Evolutionary conservation across 2,797 vertebrate species (phyloP).

Genomic region (Clarias platycephalus): DNA sequence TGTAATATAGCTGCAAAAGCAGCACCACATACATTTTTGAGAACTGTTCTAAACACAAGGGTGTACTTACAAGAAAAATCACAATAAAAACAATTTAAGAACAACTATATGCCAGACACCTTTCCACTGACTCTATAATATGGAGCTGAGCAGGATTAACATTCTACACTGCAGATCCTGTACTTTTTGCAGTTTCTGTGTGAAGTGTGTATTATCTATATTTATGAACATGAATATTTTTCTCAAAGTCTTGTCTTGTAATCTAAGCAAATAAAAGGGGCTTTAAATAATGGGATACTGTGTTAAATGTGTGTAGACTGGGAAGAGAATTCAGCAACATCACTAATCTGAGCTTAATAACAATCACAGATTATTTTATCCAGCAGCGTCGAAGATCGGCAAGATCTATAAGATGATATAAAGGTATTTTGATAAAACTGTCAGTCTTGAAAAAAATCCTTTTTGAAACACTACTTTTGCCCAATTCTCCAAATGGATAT

Average conservation of each 20-base stretch:
- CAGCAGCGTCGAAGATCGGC: neutral
- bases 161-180: neutral
- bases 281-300: neutral
- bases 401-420: neutral
- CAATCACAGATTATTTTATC: neutral
- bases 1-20: slow-evolving; percentile 12
- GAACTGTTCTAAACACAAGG: slow-evolving; percentile 20
- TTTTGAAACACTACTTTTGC: neutral
- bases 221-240: neutral
- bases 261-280: neutral
- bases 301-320: neutral
- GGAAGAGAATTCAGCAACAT: neutral
- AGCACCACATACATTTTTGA: slow-evolving; percentile 6
- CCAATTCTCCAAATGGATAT: neutral
- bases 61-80: slow-evolving; percentile 12
- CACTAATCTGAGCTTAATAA: neutral
- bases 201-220: neutral
- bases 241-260: neutral
- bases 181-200: neutral
- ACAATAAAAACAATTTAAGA: neutral
- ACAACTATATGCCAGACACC: neutral
- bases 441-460: neutral
- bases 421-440: neutral
- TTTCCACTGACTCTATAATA: slow-evolving; percentile 5
- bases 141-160: neutral